These are phyloP conservation scores for Solenopsis fugax DNA, from an alignment of 1,140 invertebrate genomes.

Conservation along the genomic window DNA sequence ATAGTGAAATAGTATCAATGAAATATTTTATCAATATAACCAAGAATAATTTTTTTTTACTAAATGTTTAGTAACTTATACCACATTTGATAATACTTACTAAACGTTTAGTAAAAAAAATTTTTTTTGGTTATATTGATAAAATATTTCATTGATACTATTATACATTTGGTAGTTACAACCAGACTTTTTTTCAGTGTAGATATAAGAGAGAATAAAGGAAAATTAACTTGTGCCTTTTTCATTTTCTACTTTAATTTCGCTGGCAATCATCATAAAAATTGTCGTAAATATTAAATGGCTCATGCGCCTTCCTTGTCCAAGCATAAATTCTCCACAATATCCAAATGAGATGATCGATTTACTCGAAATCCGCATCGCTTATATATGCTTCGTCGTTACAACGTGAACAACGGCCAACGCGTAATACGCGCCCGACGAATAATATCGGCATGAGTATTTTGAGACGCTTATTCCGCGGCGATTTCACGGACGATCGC, in stretches of 20 bases:
- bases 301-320: not conserved
- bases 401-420: not conserved
- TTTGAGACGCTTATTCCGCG: conserved; percentile 58
- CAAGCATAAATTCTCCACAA: not conserved
- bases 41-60: too few species aligned
- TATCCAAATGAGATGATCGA: not conserved
- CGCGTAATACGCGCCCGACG: not conserved
- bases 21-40: too few species aligned
- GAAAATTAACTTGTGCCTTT: too few species aligned
- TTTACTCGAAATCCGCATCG: not conserved
- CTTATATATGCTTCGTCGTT: not conserved
- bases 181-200: too few species aligned
- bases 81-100: too few species aligned
- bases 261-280: not conserved
- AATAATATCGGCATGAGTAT: conserved; percentile 19
- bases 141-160: too few species aligned
- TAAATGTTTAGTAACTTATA: too few species aligned
- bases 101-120: too few species aligned
- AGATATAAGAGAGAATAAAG: too few species aligned
- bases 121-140: too few species aligned
- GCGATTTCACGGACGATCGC: conserved; percentile 64
- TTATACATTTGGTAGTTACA: too few species aligned
- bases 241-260: not conserved
- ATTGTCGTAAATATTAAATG: not conserved
- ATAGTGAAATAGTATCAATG: too few species aligned